A percentile compares a stretch with the other conserved stretches of the same genome.
phyloP scores from a whole-genome alignment of 2,797 vertebrate genomes.

The Pampus argenteus region DNA sequence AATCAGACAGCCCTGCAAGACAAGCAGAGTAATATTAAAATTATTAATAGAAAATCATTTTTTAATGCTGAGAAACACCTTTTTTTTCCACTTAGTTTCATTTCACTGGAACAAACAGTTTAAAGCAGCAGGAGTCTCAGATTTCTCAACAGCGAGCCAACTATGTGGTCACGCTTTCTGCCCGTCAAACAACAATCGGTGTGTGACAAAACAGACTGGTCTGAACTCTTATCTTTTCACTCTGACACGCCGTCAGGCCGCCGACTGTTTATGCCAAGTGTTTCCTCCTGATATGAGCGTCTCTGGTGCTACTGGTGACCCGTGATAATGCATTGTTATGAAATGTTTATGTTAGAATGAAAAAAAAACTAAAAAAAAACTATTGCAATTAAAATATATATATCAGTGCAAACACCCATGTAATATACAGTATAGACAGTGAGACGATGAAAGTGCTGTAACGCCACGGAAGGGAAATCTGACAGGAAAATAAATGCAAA shows the following conservation, averaged over 20 bases:
- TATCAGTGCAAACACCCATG: not conserved
- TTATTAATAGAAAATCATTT: too few relatives aligned
- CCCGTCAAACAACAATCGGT: slow-evolving; percentile 16
- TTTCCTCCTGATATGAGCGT: slow-evolving; percentile 33
- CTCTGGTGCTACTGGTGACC: not conserved
- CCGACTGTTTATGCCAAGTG: slow-evolving; percentile 1
- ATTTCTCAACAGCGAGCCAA: not conserved
- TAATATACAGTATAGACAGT: not conserved
- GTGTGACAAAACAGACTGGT: slow-evolving; percentile 11
- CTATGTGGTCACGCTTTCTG: not conserved
- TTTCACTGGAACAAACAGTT: slow-evolving; percentile 14
- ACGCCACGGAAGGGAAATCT: slow-evolving; percentile 4
- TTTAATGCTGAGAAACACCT: too few relatives aligned
- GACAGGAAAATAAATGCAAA: not conserved
- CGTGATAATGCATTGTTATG: not conserved
- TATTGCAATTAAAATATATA: not conserved
- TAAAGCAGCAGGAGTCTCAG: not conserved
- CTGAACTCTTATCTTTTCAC: slow-evolving; percentile 7
- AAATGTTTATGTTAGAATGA: too few relatives aligned
- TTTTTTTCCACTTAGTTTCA: not conserved
- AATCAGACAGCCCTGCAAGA: slow-evolving; percentile 93
- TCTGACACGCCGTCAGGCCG: not conserved
- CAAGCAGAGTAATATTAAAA: slow-evolving; percentile 47
- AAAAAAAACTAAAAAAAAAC: too few relatives aligned
- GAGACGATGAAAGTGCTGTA: not conserved